Base-by-base conservation (phyloP, 2,797 vertebrate genomes). In the Myotis daubentonii region DNA sequence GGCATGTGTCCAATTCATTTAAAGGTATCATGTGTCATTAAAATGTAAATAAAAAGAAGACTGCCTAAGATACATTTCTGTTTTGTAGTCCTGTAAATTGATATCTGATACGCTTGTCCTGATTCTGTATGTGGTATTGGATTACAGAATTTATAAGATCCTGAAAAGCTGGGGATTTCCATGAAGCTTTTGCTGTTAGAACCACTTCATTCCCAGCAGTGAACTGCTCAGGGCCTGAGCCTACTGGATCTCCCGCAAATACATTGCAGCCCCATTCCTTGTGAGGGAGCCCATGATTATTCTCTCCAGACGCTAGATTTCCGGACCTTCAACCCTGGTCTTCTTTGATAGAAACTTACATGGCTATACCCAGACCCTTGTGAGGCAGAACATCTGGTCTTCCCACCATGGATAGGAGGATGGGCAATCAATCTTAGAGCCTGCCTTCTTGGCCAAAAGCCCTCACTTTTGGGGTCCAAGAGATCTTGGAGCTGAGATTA, bases 21-120 rank as follows among this genome's bases (percentile, higher is more conserved):
- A 44, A 60, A 94, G 85, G 44, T 71, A 83, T 66, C 66, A 88
- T 85, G 71, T 22, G 22, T 8, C 10, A 83, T 55, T 93, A 91
- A 94, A 94, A 86, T 86, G 83, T 74, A 75, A 95, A 71, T 94
- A 82, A 49, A 87, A 91, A 87, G 36, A 70, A 87, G n/a, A 55
- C 38, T 70, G 9, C 71, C 90, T 94, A 28, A 84, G 74, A 79
- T 79, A 47, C 3, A 81, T 44, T 89, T 79, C 15, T 80, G 2
- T 85, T 89, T 95, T 84, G 17, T 94, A 16, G 79, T 49, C 44
- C 49, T 96, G 87, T 71, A 90, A 53, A 71, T 74, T 44, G 5
- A 41, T 70, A 30, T 83, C 44, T 90, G 74, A 49, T 51, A 44
- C 57, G 5, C 11, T 65, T 60, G 30, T 74, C 36, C 80, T 86